Percentiles rank a stretch among this genome's conserved stretches.
phyloP scores from a whole-genome alignment of 2,113 vertebrate genomes.

The Amblyornis subalaris region DNA sequence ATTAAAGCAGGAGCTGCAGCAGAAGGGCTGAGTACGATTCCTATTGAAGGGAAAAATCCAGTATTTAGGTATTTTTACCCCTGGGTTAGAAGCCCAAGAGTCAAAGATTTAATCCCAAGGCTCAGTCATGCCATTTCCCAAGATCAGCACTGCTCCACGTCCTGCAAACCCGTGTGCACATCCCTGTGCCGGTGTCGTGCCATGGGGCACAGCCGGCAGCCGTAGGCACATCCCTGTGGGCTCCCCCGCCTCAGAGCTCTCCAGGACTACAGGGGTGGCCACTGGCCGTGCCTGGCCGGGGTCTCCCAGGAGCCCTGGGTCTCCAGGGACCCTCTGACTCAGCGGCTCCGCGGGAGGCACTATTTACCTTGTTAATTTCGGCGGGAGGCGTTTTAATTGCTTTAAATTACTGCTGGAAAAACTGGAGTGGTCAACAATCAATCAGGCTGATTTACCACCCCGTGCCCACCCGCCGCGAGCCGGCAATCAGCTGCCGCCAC shows the following conservation, averaged over 20 bases:
- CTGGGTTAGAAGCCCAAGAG: neutral
- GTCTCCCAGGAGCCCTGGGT: neutral
- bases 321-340: neutral
- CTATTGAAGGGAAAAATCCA: neutral
- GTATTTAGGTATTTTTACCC: neutral
- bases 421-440: conserved; percentile 65
- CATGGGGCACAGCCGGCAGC: fast-evolving
- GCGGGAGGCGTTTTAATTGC: conserved; percentile 59
- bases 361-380: conserved; percentile 66
- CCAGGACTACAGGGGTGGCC: neutral
- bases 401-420: conserved; percentile 66
- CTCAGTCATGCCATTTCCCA: neutral
- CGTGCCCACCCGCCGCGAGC: conserved; percentile 66
- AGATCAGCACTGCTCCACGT: fast-evolving
- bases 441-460: conserved; percentile 71
- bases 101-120: neutral
- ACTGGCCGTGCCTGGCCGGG: neutral
- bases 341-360: neutral
- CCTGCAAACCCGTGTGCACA: fast-evolving
- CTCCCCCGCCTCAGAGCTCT: neutral
- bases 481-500: conserved; percentile 77
- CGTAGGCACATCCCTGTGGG: neutral
- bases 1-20: conserved; percentile 56
- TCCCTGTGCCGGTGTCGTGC: fast-evolving
- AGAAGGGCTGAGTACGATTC: neutral